Evolutionary conservation across 2,888 invertebrate genomes (phyloP).

Genomic region (Lithophane semibrunnea): DNA sequence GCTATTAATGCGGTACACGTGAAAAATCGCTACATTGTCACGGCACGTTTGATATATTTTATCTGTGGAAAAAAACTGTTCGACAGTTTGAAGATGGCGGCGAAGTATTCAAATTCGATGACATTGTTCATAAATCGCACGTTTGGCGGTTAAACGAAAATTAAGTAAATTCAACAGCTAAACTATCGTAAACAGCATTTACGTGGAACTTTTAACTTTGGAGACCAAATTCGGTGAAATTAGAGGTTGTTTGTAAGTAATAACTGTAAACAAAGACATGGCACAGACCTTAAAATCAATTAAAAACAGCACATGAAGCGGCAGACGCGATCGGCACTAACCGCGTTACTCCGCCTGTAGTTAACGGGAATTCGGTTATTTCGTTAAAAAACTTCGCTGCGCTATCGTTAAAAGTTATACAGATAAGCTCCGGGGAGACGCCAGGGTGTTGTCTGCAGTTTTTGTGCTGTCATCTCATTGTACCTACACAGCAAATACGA

Average conservation of each 20-base stretch:
- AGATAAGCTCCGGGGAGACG: constrained; percentile 83
- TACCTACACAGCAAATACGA: constrained; percentile 46
- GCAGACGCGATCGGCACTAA: constrained; percentile 81
- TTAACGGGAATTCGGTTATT: constrained; percentile 88
- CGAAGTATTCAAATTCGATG: constrained; percentile 48
- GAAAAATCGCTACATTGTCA: constrained; percentile 77
- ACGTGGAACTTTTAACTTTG: neutral
- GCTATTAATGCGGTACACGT: constrained; percentile 71
- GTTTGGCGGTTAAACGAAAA: constrained; percentile 23
- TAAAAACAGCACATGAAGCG: constrained; percentile 68
- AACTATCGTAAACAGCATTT: constrained; percentile 31
- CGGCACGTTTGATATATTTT: constrained; percentile 61
- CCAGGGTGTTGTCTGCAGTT: constrained; percentile 61
- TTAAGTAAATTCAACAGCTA: neutral
- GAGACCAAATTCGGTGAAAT: constrained; percentile 15
- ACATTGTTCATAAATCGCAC: constrained; percentile 28
- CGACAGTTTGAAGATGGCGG: constrained; percentile 40
- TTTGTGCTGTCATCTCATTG: constrained; percentile 62
- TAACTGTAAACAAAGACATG: constrained; percentile 54
- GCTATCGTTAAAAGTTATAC: constrained; percentile 89
- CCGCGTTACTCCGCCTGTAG: constrained; percentile 72
- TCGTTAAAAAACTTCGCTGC: constrained; percentile 88
- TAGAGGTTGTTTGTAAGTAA: constrained; percentile 24
- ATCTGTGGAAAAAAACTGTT: constrained; percentile 57
- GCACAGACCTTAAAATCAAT: constrained; percentile 67